Evolutionary conservation across 2,888 invertebrate species (phyloP), one percentile per base, ranked within the genome.

Genomic region (Pristionchus fissidentatus): DNA sequence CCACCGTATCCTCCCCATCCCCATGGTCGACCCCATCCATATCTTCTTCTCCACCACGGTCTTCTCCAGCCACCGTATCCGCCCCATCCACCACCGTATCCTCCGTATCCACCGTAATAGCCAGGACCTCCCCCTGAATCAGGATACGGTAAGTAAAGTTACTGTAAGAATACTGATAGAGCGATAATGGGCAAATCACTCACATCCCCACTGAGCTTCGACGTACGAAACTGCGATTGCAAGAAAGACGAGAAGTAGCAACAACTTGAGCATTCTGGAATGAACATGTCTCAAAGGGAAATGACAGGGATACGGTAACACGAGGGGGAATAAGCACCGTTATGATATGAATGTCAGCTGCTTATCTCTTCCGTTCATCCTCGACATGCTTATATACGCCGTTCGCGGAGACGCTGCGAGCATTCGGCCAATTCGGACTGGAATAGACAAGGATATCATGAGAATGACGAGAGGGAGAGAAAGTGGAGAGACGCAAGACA

Each of bases 401-500:
- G 70, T 70, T 70, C 70, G n/a, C 8, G 15, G 3, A n/a, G 13
- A 22, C 26, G 10, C 43, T 41, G 41, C 43, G 41, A 70, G 35
- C 70, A 70, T 70, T 70, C 70, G 70, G 70, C 70, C 70, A 70
- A 70, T 70, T 41, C 70, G 70, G 70, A 70, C 70, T 70, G 70
- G 70, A 70, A 70, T 70, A 70, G 70, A 70, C 70, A 70, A 41
- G 70, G 70, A 38, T 70, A 70, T 70, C 70, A 70, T 70, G 70
- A 70, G 70, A 15, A 70, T 38, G 3, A 22, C 15, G 62, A 26
- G 70, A 70, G 70, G 43, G 22, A 7, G 41, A 41, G 43, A 70
- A 41, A 8, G 43, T 26, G 41, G 70, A 70, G 41, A 43, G 41
- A 3, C 8, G 62, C 8, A 66, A 8, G 41, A 26, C n/a, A 43